phyloP scores from a whole-genome alignment of 2,113 vertebrate species.

The Chrysochloris asiatica region DNA sequence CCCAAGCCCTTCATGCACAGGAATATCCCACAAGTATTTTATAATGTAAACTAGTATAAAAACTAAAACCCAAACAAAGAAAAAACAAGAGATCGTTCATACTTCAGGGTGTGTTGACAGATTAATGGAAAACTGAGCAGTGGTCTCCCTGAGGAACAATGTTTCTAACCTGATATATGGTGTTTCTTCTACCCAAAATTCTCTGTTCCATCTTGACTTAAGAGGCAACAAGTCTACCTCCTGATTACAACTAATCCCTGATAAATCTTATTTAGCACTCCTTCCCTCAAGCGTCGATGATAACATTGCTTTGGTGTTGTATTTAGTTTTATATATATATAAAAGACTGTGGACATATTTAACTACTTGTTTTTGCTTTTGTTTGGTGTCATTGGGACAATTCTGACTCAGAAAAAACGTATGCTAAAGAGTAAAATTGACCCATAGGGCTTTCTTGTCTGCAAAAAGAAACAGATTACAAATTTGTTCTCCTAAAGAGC shows the following conservation, averaged over 20 bases:
- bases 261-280: neutral
- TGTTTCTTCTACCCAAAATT: too few species aligned
- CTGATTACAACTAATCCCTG: fast-evolving
- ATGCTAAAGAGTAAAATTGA: too few species aligned
- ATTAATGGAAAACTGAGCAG: fast-evolving
- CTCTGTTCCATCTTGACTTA: neutral
- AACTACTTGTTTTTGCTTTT: neutral
- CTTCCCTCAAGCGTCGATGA: neutral
- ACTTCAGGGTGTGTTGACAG: neutral
- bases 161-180: fast-evolving
- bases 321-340: neutral
- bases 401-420: too few species aligned
- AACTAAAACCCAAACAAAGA: neutral
- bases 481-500: too few species aligned
- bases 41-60: neutral
- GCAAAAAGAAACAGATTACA: too few species aligned
- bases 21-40: neutral
- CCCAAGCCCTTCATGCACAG: too few species aligned
- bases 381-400: too few species aligned
- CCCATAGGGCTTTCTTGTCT: too few species aligned
- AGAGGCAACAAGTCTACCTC: neutral
- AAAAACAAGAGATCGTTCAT: neutral
- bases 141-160: too few species aligned
- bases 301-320: too few species aligned
- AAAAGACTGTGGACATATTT: neutral